A percentile compares a stretch with the other conserved stretches of the same genome.
Conservation (phyloP, 2,797 vertebrate species). For the Silurus lanzhouensis region DNA sequence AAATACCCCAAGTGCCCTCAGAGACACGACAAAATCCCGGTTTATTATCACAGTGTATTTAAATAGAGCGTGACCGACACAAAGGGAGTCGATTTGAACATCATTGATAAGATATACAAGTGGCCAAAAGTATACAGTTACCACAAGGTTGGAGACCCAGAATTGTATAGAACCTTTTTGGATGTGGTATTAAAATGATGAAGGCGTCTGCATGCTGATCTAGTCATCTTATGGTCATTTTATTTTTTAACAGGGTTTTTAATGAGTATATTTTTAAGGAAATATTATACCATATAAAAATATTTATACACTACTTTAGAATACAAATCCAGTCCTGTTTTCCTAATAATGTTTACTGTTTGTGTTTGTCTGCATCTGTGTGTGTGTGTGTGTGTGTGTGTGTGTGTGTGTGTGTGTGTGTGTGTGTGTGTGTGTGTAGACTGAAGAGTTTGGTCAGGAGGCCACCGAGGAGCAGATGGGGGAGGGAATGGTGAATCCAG, state of each 20-base stretch:
- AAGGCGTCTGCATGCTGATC: background rate
- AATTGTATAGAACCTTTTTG: no score
- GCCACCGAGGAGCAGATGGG: conserved; percentile 90
- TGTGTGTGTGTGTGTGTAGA: conserved; percentile 69
- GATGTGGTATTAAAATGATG: background rate
- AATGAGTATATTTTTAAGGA: background rate
- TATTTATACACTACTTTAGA: no score
- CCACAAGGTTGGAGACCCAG: no score
- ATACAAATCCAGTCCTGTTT: background rate
- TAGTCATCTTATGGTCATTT: background rate
- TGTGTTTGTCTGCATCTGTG: background rate
- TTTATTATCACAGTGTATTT: conserved; percentile 11
- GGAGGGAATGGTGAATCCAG: conserved; percentile 88
- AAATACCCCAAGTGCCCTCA: conserved; percentile 74
- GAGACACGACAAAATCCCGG: conserved; percentile 41
- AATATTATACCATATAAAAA: background rate
- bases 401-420: conserved; percentile 26
- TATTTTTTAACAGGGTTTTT: background rate
- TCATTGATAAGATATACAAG: background rate
- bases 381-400: background rate
- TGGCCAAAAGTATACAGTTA: no score
- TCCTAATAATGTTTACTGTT: background rate
- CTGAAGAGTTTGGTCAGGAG: conserved; percentile 95
- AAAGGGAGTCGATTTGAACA: background rate
- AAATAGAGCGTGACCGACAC: background rate